Base-by-base conservation (phyloP, 2,113 vertebrate species). In the Tamias sibiricus region DNA sequence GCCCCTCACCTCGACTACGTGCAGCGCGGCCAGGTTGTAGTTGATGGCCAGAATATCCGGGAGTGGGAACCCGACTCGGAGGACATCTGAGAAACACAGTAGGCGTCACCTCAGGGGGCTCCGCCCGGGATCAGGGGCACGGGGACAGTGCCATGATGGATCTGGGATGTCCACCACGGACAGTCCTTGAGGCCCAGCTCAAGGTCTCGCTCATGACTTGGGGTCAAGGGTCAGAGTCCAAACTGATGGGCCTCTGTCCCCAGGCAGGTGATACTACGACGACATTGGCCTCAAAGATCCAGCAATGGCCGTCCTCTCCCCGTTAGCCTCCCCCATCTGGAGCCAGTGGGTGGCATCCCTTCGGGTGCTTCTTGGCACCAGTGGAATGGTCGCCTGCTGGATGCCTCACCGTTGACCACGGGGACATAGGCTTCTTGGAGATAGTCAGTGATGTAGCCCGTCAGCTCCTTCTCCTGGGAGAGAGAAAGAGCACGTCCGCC, bases 21-120 rank as follows among this genome's bases (percentile, higher is more conserved):
- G 5, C 90, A 95, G 26, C 54, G 49, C 94, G 0, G 89, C 90
- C n/a, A 28, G 8, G 35, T 16, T 62, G 49, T 97, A 97, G 26
- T 95, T 66, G 87, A 95, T 93, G 87, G 77, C 95, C 86, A 97
- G 79, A 19, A 98, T 87, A 8, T 92, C 2, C 0, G 97, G 97
- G 28, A 98, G 97, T 2, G 98, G 97, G n/a, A 98, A 6, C 14
- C 97, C 97, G 1, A 92, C 64, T 2, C 17, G 68, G 85, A 98
- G 87, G 6, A 28, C 92, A 91, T 62, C 98, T 98, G 92, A 87
- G 97, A 98, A 0, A 2, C 22, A 94, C 0, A 28, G 44, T 1
- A 40, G 69, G 35, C 62, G 40, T 57, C 81, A 62, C 30, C 69
- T 92, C 62, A 47, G 44, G 44, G 44, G n/a, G n/a, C n/a, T n/a